A percentile compares a stretch with the other conserved stretches of the same genome.
These are phyloP conservation scores for Chrysolina haemoptera DNA, from an alignment of 2,888 invertebrate species.

Conservation along the genomic window DNA sequence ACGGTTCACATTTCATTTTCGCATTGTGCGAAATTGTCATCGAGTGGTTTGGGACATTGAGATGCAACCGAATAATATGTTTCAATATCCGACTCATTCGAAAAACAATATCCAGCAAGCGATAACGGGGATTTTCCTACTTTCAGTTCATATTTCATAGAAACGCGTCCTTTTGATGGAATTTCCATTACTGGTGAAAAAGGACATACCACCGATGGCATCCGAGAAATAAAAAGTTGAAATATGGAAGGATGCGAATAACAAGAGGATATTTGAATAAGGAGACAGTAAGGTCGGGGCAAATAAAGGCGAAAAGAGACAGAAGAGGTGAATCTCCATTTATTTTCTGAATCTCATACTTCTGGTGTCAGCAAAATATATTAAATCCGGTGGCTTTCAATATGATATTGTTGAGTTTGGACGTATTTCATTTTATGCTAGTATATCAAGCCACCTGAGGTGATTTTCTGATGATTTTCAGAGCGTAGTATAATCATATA, in stretches of 20 bases:
- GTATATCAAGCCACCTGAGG: neutral
- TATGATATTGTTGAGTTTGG: conserved; percentile 18
- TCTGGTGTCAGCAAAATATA: conserved; percentile 13
- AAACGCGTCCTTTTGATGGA: conserved; percentile 36
- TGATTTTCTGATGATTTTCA: neutral
- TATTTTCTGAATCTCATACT: conserved; percentile 2
- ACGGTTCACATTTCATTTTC: neutral
- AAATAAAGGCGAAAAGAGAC: conserved; percentile 27
- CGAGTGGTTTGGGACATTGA: neutral
- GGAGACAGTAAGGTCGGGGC: conserved; percentile 32
- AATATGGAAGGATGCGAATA: conserved; percentile 39
- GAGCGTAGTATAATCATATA: neutral
- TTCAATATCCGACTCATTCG: conserved; percentile 35
- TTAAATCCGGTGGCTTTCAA: conserved; percentile 19
- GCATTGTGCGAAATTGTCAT: neutral
- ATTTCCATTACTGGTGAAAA: conserved; percentile 38
- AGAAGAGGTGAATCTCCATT: neutral
- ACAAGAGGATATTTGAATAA: conserved; percentile 44
- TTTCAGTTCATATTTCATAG: conserved; percentile 44
- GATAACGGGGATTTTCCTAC: conserved; percentile 38
- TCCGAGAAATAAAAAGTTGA: conserved; percentile 21
- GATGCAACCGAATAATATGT: neutral
- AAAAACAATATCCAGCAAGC: conserved; percentile 45
- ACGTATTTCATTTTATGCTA: neutral
- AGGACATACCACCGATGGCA: conserved; percentile 27